Base-by-base conservation (phyloP, 2,888 invertebrate species). In the Sisyra terminalis region DNA sequence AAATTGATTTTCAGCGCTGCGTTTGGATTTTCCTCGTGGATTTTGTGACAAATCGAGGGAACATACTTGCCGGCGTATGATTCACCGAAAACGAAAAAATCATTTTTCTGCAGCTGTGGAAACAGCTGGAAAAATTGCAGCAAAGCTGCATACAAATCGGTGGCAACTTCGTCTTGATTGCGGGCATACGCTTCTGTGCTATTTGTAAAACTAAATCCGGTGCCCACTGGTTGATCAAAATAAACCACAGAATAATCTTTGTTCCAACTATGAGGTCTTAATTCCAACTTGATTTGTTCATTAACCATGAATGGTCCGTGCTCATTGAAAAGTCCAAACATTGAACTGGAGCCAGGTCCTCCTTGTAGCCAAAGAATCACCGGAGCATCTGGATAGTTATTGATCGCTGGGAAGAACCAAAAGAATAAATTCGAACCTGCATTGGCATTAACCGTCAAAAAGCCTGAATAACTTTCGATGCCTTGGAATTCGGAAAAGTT, bases 201-300 rank as follows among this genome's bases (percentile, higher is more conserved):
- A 3, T 77, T 71, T 0, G 92, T 89, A 54, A 88, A 92, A 61
- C 92, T 92, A 57, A 81, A 94, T 0, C 93, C 93, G 2, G 89
- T 83, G 2, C 89, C 89, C 1, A 87, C 93, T 0, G 93, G 93
- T 59, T 89, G 93, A 58, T 94, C 93, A 44, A 94, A 82, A 57
- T 86, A 94, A 43, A 93, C 70, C 35, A 93, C 61, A 50, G 82
- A 78, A 57, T 86, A 85, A 7, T 74, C 75, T 31, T 71, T 62
- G 43, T 76, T 79, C 93, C 93, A 94, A 8, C 81, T 74, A 51
- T 78, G 80, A 50, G 80, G 72, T 34, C 87, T 70, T 47, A 72
- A 57, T 59, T 55, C 65, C 46, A 65, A 48, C 14, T 58, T 61
- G 6, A 59, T 53, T 11, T 52, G 52, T 6, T 50, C 50, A 39